phyloP scores from a whole-genome alignment of 2,113 vertebrate species.

The Emydocephalus ijimae region DNA sequence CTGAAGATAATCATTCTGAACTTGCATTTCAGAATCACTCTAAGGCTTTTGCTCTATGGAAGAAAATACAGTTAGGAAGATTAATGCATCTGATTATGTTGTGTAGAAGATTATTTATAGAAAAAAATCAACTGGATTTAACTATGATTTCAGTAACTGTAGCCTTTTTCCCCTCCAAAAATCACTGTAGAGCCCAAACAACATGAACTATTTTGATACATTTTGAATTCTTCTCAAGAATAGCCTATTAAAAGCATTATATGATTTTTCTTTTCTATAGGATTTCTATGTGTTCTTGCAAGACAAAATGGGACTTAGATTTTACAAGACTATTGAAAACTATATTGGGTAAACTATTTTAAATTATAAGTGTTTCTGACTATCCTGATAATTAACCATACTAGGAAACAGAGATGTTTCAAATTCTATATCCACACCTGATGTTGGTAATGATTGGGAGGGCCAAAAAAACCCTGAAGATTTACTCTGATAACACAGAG shows the following conservation, averaged over 20 bases:
- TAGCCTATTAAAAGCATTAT: neutral
- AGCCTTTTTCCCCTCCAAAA: neutral
- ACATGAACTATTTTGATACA: neutral
- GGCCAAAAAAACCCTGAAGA: neutral
- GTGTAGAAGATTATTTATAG: neutral
- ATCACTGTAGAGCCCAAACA: neutral
- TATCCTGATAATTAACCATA: neutral
- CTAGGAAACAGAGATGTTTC: neutral
- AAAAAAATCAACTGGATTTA: neutral
- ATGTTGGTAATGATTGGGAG: neutral
- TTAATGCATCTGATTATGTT: neutral
- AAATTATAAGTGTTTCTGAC: neutral
- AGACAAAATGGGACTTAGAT: neutral
- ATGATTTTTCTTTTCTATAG: neutral
- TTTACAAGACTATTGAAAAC: neutral
- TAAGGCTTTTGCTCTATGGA: neutral
- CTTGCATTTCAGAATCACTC: neutral
- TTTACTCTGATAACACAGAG: neutral
- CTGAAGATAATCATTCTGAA: neutral
- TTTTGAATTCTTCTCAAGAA: neutral
- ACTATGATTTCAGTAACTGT: neutral
- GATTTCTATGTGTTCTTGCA: neutral
- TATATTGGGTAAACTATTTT: neutral
- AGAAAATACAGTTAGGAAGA: neutral
- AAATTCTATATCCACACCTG: neutral